phyloP scores from a whole-genome alignment of 2,113 vertebrate species.

The Colinus virginianus region DNA sequence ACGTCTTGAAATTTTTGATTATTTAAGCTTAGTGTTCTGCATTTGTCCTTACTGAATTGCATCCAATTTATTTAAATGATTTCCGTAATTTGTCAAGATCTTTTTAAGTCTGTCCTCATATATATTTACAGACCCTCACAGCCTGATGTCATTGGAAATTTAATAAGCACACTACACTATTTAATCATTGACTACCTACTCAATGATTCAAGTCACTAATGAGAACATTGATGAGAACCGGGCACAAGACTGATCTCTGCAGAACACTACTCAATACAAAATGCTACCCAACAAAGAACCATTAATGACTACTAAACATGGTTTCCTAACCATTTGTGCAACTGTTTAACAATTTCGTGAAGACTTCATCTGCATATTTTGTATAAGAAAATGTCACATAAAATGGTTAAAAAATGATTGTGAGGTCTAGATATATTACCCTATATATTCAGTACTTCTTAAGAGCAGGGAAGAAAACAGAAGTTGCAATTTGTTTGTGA shows the following conservation, averaged over 20 bases:
- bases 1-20: background rate
- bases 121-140: conserved; percentile 58
- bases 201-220: conserved; percentile 62
- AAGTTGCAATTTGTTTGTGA: background rate
- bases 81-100: conserved; percentile 41
- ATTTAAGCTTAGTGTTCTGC: conserved; percentile 17
- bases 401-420: background rate
- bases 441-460: background rate
- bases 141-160: conserved; percentile 70
- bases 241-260: conserved; percentile 47
- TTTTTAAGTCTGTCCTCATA: conserved; percentile 41
- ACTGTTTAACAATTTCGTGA: background rate
- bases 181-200: conserved; percentile 64
- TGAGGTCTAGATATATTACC: background rate
- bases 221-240: conserved; percentile 60
- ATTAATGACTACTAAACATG: background rate
- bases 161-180: conserved; percentile 60
- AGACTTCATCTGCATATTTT: background rate
- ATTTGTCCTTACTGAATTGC: conserved; percentile 39
- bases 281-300: background rate
- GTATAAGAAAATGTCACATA: background rate
- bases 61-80: conserved; percentile 50
- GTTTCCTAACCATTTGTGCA: background rate
- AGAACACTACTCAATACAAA: conserved; percentile 17
- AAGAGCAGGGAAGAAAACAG: background rate